Conservation (phyloP, 23 tunicate genomes). For the Ascidia mentula region DNA sequence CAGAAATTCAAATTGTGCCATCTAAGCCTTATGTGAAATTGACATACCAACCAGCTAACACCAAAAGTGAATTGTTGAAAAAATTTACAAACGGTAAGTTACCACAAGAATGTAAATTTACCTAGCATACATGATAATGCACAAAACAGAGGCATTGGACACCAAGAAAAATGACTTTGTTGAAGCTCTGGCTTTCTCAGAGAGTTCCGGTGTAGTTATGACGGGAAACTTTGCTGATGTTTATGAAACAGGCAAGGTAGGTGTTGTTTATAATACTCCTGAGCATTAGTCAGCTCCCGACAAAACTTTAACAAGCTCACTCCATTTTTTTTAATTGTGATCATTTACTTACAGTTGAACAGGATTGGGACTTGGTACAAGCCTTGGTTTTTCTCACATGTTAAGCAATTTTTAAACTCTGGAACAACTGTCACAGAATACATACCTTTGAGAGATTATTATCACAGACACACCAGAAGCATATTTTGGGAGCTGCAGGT, state of each 20-base stretch:
- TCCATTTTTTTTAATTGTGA: neutral
- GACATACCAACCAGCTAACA: conserved; percentile 59
- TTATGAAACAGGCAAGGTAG: conserved; percentile 56
- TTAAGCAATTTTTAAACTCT: conserved; percentile 27
- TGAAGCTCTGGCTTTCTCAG: conserved; percentile 67
- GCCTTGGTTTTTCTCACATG: conserved; percentile 92
- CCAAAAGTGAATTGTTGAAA: conserved; percentile 15
- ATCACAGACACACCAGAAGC: conserved; percentile 83
- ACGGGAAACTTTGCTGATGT: conserved; percentile 63
- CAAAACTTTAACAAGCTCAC: no score
- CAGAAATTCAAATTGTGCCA: conserved; percentile 69
- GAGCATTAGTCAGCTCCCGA: no score
- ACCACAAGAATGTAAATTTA: neutral
- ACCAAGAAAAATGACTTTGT: conserved; percentile 67
- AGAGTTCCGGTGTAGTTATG: conserved; percentile 67
- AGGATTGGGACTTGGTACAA: conserved; percentile 82
- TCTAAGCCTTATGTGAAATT: conserved; percentile 74
- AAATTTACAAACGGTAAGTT: conserved; percentile 39
- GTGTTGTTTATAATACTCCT: neutral
- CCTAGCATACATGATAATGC: neutral
- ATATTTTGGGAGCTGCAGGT: conserved; percentile 90
- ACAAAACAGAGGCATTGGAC: conserved; percentile 40
- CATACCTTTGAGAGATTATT: conserved; percentile 80
- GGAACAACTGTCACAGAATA: conserved; percentile 57
- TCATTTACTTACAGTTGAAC: conserved; percentile 35